Evolutionary conservation across 2,888 invertebrate genomes (phyloP).

Genomic region (Lepidonotus clava): DNA sequence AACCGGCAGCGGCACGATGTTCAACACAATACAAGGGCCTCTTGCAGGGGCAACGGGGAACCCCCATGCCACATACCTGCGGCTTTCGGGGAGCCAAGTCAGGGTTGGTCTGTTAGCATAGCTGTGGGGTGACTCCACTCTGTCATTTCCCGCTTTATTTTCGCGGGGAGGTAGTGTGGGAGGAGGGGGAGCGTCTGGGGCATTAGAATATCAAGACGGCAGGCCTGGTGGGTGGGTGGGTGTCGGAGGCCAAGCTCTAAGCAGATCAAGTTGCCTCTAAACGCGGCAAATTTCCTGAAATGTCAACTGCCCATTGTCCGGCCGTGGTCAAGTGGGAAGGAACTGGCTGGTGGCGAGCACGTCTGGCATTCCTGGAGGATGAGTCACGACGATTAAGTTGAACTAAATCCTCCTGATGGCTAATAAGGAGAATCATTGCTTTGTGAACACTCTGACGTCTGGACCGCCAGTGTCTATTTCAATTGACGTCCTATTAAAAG

Average conservation of each 20-base stretch:
- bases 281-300: not conserved
- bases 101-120: not conserved
- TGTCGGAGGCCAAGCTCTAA: too few relatives aligned
- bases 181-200: too few relatives aligned
- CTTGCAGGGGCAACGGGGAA: conserved; percentile 8
- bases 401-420: not conserved
- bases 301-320: not conserved
- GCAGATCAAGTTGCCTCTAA: not conserved
- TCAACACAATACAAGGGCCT: conserved; percentile 1
- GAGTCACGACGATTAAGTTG: not conserved
- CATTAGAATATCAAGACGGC: too few relatives aligned
- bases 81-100: not conserved
- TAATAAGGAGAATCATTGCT: not conserved
- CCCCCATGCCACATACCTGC: not conserved
- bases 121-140: not conserved
- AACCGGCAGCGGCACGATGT: not conserved
- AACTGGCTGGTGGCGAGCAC: not conserved
- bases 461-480: too few relatives aligned
- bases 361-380: not conserved
- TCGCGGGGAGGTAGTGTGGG: not conserved
- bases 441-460: too few relatives aligned
- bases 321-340: not conserved
- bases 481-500: too few relatives aligned
- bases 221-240: too few relatives aligned
- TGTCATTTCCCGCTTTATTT: not conserved